Percentiles rank a stretch among this genome's conserved stretches.
These are phyloP conservation scores for Eunapius fragilis DNA, from an alignment of 37 sponge, comb jelly and placozoan genomes.

Conservation along the genomic window DNA sequence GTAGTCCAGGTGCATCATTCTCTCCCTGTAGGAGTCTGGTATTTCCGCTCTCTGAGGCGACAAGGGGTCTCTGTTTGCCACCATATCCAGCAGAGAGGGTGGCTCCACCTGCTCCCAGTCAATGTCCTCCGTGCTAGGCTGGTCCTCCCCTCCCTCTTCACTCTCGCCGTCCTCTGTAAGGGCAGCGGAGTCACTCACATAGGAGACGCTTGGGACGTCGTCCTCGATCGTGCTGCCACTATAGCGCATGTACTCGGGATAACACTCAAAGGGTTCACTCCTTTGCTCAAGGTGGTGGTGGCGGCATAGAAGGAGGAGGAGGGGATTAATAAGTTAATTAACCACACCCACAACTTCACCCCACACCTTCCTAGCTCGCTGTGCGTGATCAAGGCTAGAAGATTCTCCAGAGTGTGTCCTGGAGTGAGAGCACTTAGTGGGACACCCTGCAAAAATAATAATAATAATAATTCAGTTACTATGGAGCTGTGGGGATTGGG, in stretches of 20 bases:
- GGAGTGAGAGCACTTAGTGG: conserved; percentile 42
- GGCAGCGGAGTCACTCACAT: neutral
- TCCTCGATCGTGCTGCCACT: neutral
- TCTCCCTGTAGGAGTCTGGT: conserved; percentile 12
- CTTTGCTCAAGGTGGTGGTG: conserved; percentile 1
- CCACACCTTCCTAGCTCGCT: conserved; percentile 64
- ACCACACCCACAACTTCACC: neutral
- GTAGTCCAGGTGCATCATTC: conserved; percentile 40
- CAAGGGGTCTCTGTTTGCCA: neutral
- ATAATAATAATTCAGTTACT: no score
- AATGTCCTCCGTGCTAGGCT: neutral
- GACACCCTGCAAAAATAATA: no score
- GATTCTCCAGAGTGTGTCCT: conserved; percentile 67
- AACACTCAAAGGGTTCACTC: conserved; percentile 52
- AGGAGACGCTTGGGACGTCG: conserved; percentile 32
- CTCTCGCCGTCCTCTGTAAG: neutral
- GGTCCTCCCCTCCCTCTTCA: conserved; percentile 13
- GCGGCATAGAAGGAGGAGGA: neutral
- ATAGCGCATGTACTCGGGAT: conserved; percentile 45
- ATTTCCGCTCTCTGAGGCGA: neutral
- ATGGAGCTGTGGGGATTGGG: no score
- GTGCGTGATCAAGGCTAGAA: conserved; percentile 64
- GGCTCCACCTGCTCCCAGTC: conserved; percentile 43
- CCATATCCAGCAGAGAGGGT: neutral
- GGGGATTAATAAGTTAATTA: neutral